Conservation (phyloP, 2,113 vertebrate species). For the Poicephalus meyeri region DNA sequence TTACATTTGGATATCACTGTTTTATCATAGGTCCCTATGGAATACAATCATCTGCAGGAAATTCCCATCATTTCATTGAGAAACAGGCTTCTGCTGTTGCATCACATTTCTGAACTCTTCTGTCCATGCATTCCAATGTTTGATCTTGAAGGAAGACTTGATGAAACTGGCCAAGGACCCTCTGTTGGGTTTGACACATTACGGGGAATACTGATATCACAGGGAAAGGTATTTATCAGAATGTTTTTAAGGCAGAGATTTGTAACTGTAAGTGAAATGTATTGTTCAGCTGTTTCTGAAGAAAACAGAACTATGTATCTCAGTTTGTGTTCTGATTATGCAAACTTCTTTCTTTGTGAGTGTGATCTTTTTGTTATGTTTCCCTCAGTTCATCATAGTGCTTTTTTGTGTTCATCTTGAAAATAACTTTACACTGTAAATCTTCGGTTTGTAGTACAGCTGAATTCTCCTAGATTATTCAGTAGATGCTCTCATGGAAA, state of each 20-base stretch:
- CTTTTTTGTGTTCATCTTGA: not conserved
- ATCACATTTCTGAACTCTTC: slow-evolving; percentile 98
- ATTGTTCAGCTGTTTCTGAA: not conserved
- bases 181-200: slow-evolving; percentile 93
- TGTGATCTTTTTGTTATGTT: not conserved
- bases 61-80: slow-evolving; percentile 89
- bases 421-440: not conserved
- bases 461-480: not conserved
- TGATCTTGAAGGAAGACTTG: slow-evolving; percentile 92
- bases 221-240: slow-evolving; percentile 88
- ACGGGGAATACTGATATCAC: slow-evolving; percentile 94
- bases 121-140: slow-evolving; percentile 99
- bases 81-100: slow-evolving; percentile 92
- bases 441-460: not conserved
- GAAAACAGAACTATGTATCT: not conserved
- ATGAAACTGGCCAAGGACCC: slow-evolving; percentile 90
- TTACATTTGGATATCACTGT: not conserved
- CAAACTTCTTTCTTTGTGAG: not conserved
- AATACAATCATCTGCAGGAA: slow-evolving; percentile 97
- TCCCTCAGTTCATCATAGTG: not conserved
- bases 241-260: not conserved
- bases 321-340: not conserved
- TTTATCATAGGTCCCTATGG: slow-evolving; percentile 91
- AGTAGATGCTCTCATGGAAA: not conserved
- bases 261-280: not conserved